Percentiles rank a stretch among this genome's conserved stretches.
phyloP scores from a whole-genome alignment of 2,113 vertebrate species.

The Scomber japonicus region DNA sequence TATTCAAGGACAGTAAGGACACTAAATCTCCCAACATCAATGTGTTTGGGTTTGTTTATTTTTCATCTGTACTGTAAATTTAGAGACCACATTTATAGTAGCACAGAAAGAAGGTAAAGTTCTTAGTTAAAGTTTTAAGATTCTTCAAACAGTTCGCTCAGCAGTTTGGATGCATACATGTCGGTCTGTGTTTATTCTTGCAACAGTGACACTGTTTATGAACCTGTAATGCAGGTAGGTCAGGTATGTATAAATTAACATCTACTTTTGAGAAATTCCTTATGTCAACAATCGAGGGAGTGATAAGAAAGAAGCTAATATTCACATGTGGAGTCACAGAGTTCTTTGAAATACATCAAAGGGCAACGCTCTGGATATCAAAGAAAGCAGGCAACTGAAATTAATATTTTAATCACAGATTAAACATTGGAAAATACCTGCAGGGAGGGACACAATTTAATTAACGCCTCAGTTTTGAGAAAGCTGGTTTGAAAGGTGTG shows the following conservation, averaged over 20 bases:
- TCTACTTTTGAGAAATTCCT: conserved; percentile 12
- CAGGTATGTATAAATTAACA: conserved; percentile 6
- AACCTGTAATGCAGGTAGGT: not conserved
- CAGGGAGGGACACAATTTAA: conserved; percentile 24
- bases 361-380: conserved; percentile 12
- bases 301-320: conserved; percentile 21
- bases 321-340: conserved; percentile 4
- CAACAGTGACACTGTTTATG: not conserved
- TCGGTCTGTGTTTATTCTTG: not conserved
- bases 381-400: conserved; percentile 14
- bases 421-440: conserved; percentile 16
- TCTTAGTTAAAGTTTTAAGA: not conserved
- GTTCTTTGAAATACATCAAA: conserved; percentile 49
- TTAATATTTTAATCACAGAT: conserved; percentile 8
- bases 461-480: conserved; percentile 22
- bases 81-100: no score
- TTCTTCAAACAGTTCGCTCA: not conserved
- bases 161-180: not conserved
- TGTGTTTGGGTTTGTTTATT: no score
- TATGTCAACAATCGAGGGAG: not conserved
- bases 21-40: no score
- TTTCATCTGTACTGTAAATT: no score
- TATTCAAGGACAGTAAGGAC: no score
- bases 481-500: not conserved
- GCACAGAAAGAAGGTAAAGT: not conserved